phyloP scores from a whole-genome alignment of 1,140 invertebrate genomes.

The Helicoverpa zea region DNA sequence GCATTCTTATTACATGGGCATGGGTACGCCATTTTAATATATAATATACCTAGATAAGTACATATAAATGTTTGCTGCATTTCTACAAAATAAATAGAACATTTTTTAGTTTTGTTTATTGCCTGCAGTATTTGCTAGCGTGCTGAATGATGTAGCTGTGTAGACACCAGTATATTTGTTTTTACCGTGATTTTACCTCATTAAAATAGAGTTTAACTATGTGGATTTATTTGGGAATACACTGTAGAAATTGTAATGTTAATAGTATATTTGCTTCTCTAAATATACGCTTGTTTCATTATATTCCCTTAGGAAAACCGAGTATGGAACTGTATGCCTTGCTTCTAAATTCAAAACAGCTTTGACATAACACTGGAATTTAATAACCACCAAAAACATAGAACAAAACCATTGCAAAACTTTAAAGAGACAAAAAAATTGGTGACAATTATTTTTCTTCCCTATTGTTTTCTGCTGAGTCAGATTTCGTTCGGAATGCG shows the following conservation, averaged over 20 bases:
- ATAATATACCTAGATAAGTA: neutral
- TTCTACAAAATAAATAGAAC: neutral
- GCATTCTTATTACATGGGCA: too few species aligned
- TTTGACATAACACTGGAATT: neutral
- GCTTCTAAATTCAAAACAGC: constrained; percentile 16
- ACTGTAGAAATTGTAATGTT: too few species aligned
- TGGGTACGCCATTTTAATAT: too few species aligned
- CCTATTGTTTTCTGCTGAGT: too few species aligned
- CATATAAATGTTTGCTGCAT: neutral
- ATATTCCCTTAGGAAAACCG: neutral
- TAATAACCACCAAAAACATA: neutral
- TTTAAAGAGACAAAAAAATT: too few species aligned
- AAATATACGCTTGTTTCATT: constrained; percentile 4
- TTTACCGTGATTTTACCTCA: constrained; percentile 3
- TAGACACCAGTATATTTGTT: neutral
- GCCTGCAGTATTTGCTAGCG: neutral
- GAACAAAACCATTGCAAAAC: too few species aligned
- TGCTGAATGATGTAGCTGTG: neutral
- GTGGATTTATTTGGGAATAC: too few species aligned
- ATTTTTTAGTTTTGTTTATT: neutral
- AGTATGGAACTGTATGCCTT: neutral
- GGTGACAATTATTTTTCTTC: too few species aligned
- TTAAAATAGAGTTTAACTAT: neutral
- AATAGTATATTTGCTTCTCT: neutral
- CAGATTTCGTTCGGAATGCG: too few species aligned